These are phyloP conservation scores for Geococcyx californianus DNA, from an alignment of 2,113 vertebrate species.

Conservation along the genomic window DNA sequence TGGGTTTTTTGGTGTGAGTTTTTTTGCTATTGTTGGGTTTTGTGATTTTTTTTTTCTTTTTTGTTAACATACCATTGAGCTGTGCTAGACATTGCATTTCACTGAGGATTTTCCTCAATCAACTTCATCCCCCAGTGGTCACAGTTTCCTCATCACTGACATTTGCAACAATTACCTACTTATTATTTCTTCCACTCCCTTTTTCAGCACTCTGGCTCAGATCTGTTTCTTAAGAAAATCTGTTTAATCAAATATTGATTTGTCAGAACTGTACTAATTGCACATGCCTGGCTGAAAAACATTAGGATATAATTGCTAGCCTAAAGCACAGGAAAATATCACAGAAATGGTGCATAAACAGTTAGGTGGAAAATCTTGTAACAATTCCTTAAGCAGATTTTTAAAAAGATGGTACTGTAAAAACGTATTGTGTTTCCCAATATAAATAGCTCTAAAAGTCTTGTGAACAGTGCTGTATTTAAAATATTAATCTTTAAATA, in stretches of 20 bases:
- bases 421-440: background rate
- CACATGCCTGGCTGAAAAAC: background rate
- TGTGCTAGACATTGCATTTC: background rate
- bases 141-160: background rate
- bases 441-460: background rate
- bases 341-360: background rate
- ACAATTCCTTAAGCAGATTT: background rate
- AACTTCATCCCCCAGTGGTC: background rate
- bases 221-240: background rate
- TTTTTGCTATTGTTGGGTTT: too few relatives aligned
- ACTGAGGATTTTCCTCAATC: background rate
- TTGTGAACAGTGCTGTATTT: background rate
- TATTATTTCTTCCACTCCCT: background rate
- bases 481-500: background rate
- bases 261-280: background rate
- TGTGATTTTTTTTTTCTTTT: too few relatives aligned
- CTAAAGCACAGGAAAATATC: background rate
- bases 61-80: background rate
- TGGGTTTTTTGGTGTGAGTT: too few relatives aligned
- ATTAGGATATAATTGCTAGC: background rate
- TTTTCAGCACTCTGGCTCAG: background rate
- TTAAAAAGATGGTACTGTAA: accelerated
- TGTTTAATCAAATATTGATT: background rate
- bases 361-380: background rate
- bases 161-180: background rate